Conservation (phyloP, 2,888 invertebrate genomes). For the Trachelus stipa region DNA sequence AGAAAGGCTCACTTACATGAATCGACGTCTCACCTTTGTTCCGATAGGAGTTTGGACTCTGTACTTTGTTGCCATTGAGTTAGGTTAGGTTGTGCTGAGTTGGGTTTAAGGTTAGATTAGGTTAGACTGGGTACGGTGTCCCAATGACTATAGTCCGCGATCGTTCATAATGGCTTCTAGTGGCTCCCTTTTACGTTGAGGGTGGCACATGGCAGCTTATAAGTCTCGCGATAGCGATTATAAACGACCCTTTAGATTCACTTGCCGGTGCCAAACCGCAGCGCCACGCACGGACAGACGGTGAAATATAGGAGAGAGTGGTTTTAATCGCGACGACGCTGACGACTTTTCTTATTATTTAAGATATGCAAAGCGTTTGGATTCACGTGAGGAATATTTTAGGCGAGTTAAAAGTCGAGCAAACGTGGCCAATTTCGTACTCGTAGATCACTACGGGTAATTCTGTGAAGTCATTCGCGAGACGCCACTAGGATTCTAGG, state of each 20-base stretch:
- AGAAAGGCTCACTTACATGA: not conserved
- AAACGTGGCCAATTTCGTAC: not conserved
- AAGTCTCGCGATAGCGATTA: constrained; percentile 26
- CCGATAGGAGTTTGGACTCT: not conserved
- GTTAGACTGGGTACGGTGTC: not conserved
- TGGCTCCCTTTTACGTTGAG: not conserved
- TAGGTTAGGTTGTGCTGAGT: not conserved
- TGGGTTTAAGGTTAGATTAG: not conserved
- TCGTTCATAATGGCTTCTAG: not conserved
- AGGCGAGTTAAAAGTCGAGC: not conserved
- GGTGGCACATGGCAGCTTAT: constrained; percentile 17
- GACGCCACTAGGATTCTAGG: not conserved
- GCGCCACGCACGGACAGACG: constrained; percentile 8
- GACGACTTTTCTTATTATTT: not conserved
- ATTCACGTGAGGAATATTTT: not conserved
- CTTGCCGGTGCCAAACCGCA: constrained; percentile 23
- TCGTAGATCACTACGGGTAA: not conserved
- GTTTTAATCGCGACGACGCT: not conserved
- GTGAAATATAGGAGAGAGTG: not conserved
- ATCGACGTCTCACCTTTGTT: not conserved
- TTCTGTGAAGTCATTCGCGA: not conserved
- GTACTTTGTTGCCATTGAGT: not conserved
- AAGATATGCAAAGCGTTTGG: not conserved
- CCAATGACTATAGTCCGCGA: not conserved
- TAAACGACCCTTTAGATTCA: constrained; percentile 23